phyloP scores from a whole-genome alignment of 2,888 invertebrate species.

The Andrena trimmerana region DNA sequence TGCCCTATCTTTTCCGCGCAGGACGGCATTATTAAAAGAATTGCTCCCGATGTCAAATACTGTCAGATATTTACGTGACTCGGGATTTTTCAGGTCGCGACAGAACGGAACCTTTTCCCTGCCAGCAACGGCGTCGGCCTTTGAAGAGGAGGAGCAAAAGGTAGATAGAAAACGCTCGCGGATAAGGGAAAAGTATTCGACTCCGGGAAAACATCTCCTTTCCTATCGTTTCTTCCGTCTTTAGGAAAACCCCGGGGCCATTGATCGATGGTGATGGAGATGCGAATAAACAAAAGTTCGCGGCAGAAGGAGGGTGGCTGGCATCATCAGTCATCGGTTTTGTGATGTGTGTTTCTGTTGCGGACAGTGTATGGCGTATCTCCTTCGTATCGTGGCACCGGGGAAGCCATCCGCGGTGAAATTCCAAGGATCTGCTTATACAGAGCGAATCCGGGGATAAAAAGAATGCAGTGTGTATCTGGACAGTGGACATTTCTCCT shows the following conservation, averaged over 20 bases:
- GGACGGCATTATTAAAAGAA: background rate
- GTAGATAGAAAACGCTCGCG: constrained; percentile 42
- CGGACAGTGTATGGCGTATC: constrained; percentile 52
- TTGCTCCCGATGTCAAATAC: background rate
- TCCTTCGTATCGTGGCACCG: constrained; percentile 53
- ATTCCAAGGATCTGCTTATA: constrained; percentile 33
- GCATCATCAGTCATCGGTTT: constrained; percentile 78
- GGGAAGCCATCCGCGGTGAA: constrained; percentile 35
- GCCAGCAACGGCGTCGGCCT: background rate
- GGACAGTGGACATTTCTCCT: background rate
- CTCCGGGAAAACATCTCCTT: constrained; percentile 58
- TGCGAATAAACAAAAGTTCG: constrained; percentile 78
- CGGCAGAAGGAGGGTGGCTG: constrained; percentile 61
- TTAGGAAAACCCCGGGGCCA: constrained; percentile 62
- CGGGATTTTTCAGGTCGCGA: background rate
- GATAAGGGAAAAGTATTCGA: constrained; percentile 52
- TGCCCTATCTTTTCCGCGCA: background rate
- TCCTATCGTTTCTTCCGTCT: constrained; percentile 66
- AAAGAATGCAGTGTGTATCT: background rate
- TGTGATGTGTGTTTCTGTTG: constrained; percentile 75
- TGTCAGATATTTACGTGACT: background rate
- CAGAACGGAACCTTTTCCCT: background rate
- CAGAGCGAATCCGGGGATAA: constrained; percentile 42
- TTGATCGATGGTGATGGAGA: constrained; percentile 79
- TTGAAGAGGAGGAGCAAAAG: constrained; percentile 33